Percentiles rank a stretch among this genome's conserved stretches.
Evolutionary conservation across 2,113 vertebrate genomes (phyloP).

Genomic region (Vulpes lagopus): DNA sequence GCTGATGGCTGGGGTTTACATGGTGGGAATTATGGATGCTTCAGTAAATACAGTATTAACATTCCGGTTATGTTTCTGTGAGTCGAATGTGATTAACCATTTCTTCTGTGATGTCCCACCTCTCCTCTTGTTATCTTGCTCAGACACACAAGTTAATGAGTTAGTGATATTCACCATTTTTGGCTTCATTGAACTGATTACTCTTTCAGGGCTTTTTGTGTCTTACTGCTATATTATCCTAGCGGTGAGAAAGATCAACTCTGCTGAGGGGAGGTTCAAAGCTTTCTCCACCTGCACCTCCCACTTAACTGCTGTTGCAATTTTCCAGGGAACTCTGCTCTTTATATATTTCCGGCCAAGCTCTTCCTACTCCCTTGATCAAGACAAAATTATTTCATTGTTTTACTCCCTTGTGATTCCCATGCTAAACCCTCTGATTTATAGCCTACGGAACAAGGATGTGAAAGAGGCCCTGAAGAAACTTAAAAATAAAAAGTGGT

Average conservation of each 20-base stretch:
- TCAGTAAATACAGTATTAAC: neutral
- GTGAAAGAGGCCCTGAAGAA: neutral
- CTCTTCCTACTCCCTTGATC: neutral
- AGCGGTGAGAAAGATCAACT: slow-evolving; percentile 49
- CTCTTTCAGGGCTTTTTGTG: neutral
- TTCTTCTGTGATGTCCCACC: slow-evolving; percentile 70
- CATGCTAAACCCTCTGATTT: neutral
- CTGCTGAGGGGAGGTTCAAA: slow-evolving; percentile 45
- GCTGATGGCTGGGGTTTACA: neutral
- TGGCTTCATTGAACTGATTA: slow-evolving; percentile 64
- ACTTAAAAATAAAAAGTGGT: neutral
- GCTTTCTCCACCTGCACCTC: slow-evolving; percentile 74
- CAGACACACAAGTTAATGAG: slow-evolving; percentile 61
- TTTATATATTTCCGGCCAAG: neutral
- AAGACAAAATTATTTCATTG: neutral
- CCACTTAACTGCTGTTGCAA: slow-evolving; percentile 47
- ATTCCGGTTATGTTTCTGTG: slow-evolving; percentile 56
- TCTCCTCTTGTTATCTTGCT: slow-evolving; percentile 40
- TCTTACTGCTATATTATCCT: slow-evolving; percentile 67
- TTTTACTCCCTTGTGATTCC: neutral
- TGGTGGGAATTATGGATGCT: neutral
- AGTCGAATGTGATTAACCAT: slow-evolving; percentile 60
- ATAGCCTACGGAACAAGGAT: neutral
- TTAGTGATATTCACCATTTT: slow-evolving; percentile 53
- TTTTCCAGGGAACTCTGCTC: slow-evolving; percentile 45